Conservation (phyloP, 2,888 invertebrate species). For the Gibbula magus region DNA sequence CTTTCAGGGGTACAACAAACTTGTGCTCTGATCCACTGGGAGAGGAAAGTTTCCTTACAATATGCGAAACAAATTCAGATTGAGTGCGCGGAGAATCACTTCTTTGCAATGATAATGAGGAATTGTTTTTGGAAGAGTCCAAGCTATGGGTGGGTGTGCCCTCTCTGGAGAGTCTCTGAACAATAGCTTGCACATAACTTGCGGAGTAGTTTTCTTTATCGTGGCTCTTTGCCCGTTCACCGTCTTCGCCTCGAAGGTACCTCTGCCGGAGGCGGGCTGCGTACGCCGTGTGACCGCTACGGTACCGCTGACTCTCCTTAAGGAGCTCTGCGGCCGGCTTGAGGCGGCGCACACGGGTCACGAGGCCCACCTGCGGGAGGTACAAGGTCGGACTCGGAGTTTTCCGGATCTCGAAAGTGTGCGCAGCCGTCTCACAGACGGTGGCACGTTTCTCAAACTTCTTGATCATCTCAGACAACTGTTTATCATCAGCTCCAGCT, state of each 20-base stretch:
- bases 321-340: conserved; percentile 71
- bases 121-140: conserved; percentile 45
- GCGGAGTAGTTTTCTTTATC: conserved; percentile 64
- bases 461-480: conserved; percentile 34
- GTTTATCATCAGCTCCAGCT: background rate
- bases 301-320: conserved; percentile 67
- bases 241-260: conserved; percentile 59
- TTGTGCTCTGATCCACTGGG: conserved; percentile 53
- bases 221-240: conserved; percentile 44
- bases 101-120: conserved; percentile 47
- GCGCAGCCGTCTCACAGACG: conserved; percentile 43
- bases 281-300: conserved; percentile 64
- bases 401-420: conserved; percentile 42
- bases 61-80: conserved; percentile 63
- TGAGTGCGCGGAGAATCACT: conserved; percentile 58
- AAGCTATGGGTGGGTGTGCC: conserved; percentile 56
- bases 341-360: conserved; percentile 59
- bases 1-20: conserved; percentile 50
- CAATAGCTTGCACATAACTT: conserved; percentile 64
- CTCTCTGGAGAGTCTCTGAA: conserved; percentile 65
- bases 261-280: conserved; percentile 63
- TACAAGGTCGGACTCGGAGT: conserved; percentile 52
- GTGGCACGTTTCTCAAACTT: conserved; percentile 44
- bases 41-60: conserved; percentile 60
- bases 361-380: conserved; percentile 49